phyloP scores from a whole-genome alignment of 2,888 invertebrate species.

The Chromoteleia sp. region DNA sequence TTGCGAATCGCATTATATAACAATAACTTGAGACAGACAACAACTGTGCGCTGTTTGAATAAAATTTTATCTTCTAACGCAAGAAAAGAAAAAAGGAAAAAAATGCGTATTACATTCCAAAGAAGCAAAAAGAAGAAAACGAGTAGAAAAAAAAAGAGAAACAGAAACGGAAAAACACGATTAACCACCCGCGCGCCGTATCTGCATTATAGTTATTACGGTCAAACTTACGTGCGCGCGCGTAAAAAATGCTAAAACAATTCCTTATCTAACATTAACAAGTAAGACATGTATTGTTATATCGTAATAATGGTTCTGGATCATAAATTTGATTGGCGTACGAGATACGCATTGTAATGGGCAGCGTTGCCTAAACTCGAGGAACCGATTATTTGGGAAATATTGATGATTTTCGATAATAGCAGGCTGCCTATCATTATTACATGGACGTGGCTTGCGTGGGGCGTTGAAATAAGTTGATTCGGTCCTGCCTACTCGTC shows the following conservation, averaged over 20 bases:
- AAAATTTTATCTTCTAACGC: slow-evolving; percentile 6
- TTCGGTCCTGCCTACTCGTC: slow-evolving; percentile 67
- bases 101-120: not conserved
- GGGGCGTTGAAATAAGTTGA: slow-evolving; percentile 69
- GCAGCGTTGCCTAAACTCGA: slow-evolving; percentile 55
- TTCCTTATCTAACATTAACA: slow-evolving; percentile 52
- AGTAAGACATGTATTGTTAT: slow-evolving; percentile 57
- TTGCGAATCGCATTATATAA: slow-evolving; percentile 12
- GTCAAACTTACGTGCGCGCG: slow-evolving; percentile 13
- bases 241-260: slow-evolving; percentile 45
- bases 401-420: slow-evolving; percentile 70
- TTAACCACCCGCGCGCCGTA: slow-evolving; percentile 11
- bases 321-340: slow-evolving; percentile 64
- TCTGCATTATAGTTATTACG: slow-evolving; percentile 39
- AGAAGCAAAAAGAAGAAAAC: not conserved
- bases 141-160: not conserved
- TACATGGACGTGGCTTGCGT: slow-evolving; percentile 56
- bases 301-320: slow-evolving; percentile 57
- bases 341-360: slow-evolving; percentile 61
- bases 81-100: slow-evolving; percentile 3
- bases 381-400: slow-evolving; percentile 66
- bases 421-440: slow-evolving; percentile 67
- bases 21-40: slow-evolving; percentile 6
- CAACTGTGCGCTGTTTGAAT: not conserved
- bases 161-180: not conserved